These are phyloP conservation scores for Eudemis profundana DNA, from an alignment of 2,888 invertebrate genomes.

Conservation along the genomic window DNA sequence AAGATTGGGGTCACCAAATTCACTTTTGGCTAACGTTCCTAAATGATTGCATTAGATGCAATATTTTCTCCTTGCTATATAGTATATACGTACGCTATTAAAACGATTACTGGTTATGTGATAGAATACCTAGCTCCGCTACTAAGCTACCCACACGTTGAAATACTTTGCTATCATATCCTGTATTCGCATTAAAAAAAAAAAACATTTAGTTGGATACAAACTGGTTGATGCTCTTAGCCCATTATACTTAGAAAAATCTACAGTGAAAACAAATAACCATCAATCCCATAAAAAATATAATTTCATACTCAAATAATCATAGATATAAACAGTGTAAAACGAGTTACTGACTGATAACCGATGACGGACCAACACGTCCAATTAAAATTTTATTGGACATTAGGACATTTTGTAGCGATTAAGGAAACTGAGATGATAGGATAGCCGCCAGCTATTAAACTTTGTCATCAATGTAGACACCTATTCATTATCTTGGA, in stretches of 20 bases:
- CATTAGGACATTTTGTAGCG: constrained; percentile 31
- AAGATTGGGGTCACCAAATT: too few relatives aligned
- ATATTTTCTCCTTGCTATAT: too few relatives aligned
- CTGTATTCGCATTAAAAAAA: too few relatives aligned
- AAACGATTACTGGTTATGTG: too few relatives aligned
- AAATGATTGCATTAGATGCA: too few relatives aligned
- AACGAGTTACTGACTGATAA: constrained; percentile 15
- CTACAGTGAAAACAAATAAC: neutral
- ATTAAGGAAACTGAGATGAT: constrained; percentile 34
- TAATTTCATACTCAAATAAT: neutral
- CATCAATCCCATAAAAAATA: neutral
- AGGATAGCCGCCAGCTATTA: constrained; percentile 35
- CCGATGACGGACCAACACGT: constrained; percentile 25
- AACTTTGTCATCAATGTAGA: constrained; percentile 33
- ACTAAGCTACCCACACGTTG: too few relatives aligned
- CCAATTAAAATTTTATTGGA: constrained; percentile 38
- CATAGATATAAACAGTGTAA: neutral
- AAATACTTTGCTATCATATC: too few relatives aligned
- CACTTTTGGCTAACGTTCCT: too few relatives aligned
- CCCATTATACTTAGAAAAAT: neutral
- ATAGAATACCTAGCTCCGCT: too few relatives aligned
- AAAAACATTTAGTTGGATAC: neutral
- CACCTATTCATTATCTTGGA: constrained; percentile 35
- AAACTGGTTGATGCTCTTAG: neutral
- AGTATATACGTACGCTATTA: too few relatives aligned